Evolutionary conservation across 2,113 vertebrate species (phyloP).

Genomic region (Mobula hypostoma): DNA sequence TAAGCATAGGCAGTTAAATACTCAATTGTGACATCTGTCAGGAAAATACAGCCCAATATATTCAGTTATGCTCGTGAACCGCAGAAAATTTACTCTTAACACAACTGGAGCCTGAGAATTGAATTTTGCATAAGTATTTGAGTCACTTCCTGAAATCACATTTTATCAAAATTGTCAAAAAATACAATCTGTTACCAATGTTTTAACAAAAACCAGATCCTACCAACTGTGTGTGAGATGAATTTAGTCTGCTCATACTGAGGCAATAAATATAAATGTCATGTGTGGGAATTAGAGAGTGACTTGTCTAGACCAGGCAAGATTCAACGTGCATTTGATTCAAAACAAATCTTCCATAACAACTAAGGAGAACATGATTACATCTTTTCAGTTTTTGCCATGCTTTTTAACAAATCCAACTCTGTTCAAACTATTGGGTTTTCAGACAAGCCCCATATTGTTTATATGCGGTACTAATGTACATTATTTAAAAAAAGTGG

Average conservation of each 20-base stretch:
- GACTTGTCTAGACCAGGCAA: constrained; percentile 7
- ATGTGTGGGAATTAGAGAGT: not conserved
- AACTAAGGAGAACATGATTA: not conserved
- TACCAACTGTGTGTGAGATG: not conserved
- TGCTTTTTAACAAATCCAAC: not conserved
- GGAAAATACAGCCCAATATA: not conserved
- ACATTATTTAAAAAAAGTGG: not conserved
- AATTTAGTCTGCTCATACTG: not conserved
- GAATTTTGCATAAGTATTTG: not conserved
- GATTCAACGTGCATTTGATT: not conserved
- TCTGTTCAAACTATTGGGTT: not conserved
- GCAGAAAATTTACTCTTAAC: not conserved
- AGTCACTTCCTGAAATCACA: not conserved
- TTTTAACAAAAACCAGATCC: not conserved
- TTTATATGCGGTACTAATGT: not conserved
- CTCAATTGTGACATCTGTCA: too few species aligned
- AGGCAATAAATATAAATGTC: not conserved
- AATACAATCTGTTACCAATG: not conserved
- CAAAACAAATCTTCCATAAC: not conserved
- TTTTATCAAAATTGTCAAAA: too few species aligned
- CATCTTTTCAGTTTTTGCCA: not conserved
- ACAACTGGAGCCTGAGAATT: not conserved
- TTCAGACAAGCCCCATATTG: not conserved
- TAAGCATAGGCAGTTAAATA: too few species aligned
- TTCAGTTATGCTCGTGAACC: not conserved